These are phyloP conservation scores for Rissa tridactyla DNA, from an alignment of 2,113 vertebrate genomes.

Conservation along the genomic window DNA sequence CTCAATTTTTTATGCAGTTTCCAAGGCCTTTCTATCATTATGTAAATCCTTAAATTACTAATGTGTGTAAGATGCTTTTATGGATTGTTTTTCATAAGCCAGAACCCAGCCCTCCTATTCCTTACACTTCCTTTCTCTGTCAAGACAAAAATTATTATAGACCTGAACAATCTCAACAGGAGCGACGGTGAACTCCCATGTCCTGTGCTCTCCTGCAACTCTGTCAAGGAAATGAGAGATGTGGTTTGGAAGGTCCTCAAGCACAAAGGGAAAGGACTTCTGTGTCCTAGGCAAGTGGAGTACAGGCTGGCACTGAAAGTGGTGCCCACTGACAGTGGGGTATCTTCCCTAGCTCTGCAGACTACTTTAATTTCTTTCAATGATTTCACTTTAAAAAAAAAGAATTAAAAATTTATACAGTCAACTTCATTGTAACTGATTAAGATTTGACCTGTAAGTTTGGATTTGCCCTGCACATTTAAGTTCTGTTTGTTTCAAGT, in stretches of 20 bases:
- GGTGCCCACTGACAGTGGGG: background rate
- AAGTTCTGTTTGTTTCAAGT: background rate
- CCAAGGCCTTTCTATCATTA: background rate
- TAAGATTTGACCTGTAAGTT: background rate
- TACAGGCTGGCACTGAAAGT: background rate
- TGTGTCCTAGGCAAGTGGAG: background rate
- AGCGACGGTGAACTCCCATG: background rate
- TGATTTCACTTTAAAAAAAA: background rate
- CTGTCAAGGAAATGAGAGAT: background rate
- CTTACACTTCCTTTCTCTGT: background rate
- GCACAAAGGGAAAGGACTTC: background rate
- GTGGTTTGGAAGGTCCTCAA: background rate
- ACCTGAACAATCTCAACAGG: background rate
- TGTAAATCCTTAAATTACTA: background rate
- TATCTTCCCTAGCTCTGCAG: background rate
- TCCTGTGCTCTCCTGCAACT: background rate
- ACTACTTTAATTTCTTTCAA: background rate
- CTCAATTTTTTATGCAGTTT: background rate
- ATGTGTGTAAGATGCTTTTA: background rate
- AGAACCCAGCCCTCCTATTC: background rate
- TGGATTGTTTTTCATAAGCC: background rate
- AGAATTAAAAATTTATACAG: background rate
- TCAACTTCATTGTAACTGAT: background rate
- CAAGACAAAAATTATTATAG: background rate
- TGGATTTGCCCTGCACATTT: background rate